These are phyloP conservation scores for Dolichallabes microphthalmus DNA, from an alignment of 2,113 vertebrate genomes.

Conservation along the genomic window DNA sequence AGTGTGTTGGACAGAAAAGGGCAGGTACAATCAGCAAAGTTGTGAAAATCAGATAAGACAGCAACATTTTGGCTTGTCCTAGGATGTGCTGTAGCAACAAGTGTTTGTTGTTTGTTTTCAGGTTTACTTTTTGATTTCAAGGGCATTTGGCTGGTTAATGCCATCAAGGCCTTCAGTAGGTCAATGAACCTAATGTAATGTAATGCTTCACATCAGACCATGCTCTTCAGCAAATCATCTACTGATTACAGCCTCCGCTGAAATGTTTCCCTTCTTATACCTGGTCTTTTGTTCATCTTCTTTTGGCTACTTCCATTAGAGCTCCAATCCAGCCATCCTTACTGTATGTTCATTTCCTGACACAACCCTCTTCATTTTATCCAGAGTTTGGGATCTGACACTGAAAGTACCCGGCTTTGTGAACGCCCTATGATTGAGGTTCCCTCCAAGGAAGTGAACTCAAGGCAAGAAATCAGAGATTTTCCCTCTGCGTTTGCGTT, in stretches of 20 bases:
- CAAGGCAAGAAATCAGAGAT: too few relatives aligned
- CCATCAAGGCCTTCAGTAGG: background rate
- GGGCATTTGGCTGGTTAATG: conserved; percentile 13
- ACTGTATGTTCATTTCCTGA: too few relatives aligned
- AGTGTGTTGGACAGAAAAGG: conserved; percentile 29
- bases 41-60: conserved; percentile 57
- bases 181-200: conserved; percentile 40
- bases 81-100: conserved; percentile 57
- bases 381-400: too few relatives aligned
- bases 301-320: too few relatives aligned
- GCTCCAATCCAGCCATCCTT: too few relatives aligned
- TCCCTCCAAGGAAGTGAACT: too few relatives aligned
- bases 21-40: conserved; percentile 31
- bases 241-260: background rate
- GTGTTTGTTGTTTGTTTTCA: conserved; percentile 62
- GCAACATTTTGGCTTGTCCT: conserved; percentile 30
- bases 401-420: too few relatives aligned
- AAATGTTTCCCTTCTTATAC: background rate
- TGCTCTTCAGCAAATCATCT: conserved; percentile 15
- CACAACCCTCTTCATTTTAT: too few relatives aligned
- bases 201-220: conserved; percentile 41
- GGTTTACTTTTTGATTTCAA: conserved; percentile 46
- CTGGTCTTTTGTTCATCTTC: too few relatives aligned
- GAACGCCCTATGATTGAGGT: too few relatives aligned
- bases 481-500: too few relatives aligned